These are phyloP conservation scores for Macrobrachium nipponense DNA, from an alignment of 1,140 invertebrate genomes.

Conservation along the genomic window DNA sequence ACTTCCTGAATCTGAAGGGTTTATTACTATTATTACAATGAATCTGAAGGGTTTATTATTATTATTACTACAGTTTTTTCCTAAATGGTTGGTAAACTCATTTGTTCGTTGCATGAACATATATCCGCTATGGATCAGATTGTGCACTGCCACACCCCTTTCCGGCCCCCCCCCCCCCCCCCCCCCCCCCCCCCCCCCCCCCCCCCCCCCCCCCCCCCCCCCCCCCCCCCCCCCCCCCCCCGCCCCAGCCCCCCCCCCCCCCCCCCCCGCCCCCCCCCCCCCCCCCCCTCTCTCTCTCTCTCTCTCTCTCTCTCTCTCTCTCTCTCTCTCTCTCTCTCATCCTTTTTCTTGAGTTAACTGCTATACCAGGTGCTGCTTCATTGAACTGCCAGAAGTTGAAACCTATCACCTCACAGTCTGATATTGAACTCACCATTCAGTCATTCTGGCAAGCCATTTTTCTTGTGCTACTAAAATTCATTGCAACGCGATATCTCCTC, in stretches of 20 bases:
- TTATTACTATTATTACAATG: not conserved
- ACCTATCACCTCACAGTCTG: too few relatives aligned
- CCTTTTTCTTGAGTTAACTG: not conserved
- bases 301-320: constrained; percentile 30
- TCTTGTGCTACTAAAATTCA: too few relatives aligned
- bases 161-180: too few relatives aligned
- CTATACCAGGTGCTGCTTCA: too few relatives aligned
- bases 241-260: not conserved
- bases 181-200: not conserved
- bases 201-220: not conserved
- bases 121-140: too few relatives aligned
- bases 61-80: not conserved
- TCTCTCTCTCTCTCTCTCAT: constrained; percentile 30
- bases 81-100: too few relatives aligned
- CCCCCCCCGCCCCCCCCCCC: not conserved
- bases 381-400: too few relatives aligned
- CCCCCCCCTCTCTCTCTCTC: constrained; percentile 25
- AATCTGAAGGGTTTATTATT: too few relatives aligned
- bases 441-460: too few relatives aligned
- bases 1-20: not conserved
- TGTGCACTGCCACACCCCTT: not conserved
- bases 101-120: too few relatives aligned
- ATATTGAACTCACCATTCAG: too few relatives aligned
- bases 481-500: too few relatives aligned
- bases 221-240: not conserved